Conservation (phyloP, 2,797 vertebrate species). For the Trichosurus vulpecula region DNA sequence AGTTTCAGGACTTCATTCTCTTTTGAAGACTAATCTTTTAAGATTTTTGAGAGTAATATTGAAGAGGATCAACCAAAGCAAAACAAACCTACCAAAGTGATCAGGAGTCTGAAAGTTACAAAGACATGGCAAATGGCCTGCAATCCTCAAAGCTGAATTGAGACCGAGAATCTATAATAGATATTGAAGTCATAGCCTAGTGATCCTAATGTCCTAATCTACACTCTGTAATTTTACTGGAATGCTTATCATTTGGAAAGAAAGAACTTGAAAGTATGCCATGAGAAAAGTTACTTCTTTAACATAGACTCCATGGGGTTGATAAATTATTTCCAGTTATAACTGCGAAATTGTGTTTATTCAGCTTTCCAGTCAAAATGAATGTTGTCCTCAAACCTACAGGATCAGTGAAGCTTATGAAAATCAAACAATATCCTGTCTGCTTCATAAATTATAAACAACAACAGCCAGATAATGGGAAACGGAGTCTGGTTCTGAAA, state of each 20-base stretch:
- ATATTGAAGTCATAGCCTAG: constrained; percentile 51
- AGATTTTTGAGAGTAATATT: not conserved
- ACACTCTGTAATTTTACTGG: constrained; percentile 45
- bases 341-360: constrained; percentile 74
- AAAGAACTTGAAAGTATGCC: constrained; percentile 63
- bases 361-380: constrained; percentile 77
- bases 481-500: constrained; percentile 52
- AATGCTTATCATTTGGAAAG: constrained; percentile 60
- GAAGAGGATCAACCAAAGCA: constrained; percentile 21
- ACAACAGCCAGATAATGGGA: constrained; percentile 64
- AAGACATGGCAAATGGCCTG: constrained; percentile 53
- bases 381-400: constrained; percentile 68
- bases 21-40: not conserved
- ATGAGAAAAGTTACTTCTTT: constrained; percentile 72
- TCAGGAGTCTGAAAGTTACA: constrained; percentile 38
- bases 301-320: constrained; percentile 66
- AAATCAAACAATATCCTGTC: constrained; percentile 64
- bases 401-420: constrained; percentile 72
- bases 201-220: constrained; percentile 58
- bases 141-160: constrained; percentile 63
- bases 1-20: not conserved
- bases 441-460: constrained; percentile 78
- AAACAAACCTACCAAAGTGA: constrained; percentile 45
- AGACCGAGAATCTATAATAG: constrained; percentile 21
- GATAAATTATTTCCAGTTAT: constrained; percentile 68